phyloP scores from a whole-genome alignment of 2,888 invertebrate species.

The Drymonia ruficornis region DNA sequence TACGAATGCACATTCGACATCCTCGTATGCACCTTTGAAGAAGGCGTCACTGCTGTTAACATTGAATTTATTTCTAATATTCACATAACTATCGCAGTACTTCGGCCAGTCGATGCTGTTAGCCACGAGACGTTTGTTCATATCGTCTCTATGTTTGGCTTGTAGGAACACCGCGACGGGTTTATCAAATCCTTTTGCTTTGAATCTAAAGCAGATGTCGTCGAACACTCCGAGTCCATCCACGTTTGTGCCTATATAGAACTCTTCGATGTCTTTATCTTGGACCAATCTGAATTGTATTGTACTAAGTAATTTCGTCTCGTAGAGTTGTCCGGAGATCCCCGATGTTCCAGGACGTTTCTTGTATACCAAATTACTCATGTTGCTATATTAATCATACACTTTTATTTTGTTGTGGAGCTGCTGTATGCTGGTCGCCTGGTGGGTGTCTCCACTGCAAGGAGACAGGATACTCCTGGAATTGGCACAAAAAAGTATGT shows the following conservation, averaged over 20 bases:
- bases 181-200: background rate
- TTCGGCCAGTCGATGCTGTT: conserved; percentile 2
- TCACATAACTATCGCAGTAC: conserved; percentile 8
- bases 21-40: background rate
- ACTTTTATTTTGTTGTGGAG: too few relatives aligned
- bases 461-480: too few relatives aligned
- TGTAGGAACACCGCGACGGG: conserved; percentile 7
- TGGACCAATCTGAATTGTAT: conserved; percentile 4
- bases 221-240: conserved; percentile 10
- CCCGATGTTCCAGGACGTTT: conserved; percentile 26
- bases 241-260: conserved; percentile 13
- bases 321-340: conserved; percentile 13
- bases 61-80: background rate
- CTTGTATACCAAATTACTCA: conserved; percentile 7
- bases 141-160: conserved; percentile 6
- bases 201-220: conserved; percentile 13
- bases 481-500: too few relatives aligned
- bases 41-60: background rate
- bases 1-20: background rate
- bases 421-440: too few relatives aligned
- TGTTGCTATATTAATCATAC: too few relatives aligned
- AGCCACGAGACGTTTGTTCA: background rate
- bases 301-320: conserved; percentile 10
- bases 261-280: conserved; percentile 3
- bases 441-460: too few relatives aligned